Conservation (phyloP, 1,140 invertebrate species). For the Drosophila busckii region DNA sequence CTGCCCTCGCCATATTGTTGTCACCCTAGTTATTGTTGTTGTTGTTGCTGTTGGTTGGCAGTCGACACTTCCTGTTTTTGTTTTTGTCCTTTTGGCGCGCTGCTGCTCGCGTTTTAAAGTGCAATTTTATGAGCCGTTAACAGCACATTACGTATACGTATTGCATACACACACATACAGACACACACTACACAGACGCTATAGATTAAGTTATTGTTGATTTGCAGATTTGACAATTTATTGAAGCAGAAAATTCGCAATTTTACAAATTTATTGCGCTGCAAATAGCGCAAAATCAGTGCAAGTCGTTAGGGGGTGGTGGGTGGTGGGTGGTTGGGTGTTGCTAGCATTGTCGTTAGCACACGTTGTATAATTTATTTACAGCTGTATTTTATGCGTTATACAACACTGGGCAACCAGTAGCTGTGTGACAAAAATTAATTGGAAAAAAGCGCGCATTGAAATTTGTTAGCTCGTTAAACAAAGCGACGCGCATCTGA, state of each 20-base stretch:
- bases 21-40: not conserved
- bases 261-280: conserved; percentile 58
- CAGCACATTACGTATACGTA: conserved; percentile 48
- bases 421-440: conserved; percentile 44
- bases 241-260: conserved; percentile 51
- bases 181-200: not conserved
- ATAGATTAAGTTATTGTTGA: conserved; percentile 54
- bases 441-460: too few relatives aligned
- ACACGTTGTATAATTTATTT: conserved; percentile 17
- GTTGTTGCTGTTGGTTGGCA: conserved; percentile 17
- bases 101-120: conserved; percentile 55
- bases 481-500: conserved; percentile 4
- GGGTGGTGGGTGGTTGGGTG: not conserved
- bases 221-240: conserved; percentile 64
- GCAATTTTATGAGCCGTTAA: conserved; percentile 67
- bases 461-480: too few relatives aligned
- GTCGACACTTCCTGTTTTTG: conserved; percentile 56
- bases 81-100: conserved; percentile 22
- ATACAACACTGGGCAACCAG: conserved; percentile 28
- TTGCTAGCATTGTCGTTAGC: not conserved
- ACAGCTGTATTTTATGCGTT: conserved; percentile 29
- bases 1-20: conserved; percentile 10
- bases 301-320: too few relatives aligned
- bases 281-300: not conserved
- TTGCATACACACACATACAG: conserved; percentile 12